A percentile compares a stretch with the other conserved stretches of the same genome.
These are phyloP conservation scores for Phortica okadai DNA, from an alignment of 2,888 invertebrate species.

Conservation along the genomic window DNA sequence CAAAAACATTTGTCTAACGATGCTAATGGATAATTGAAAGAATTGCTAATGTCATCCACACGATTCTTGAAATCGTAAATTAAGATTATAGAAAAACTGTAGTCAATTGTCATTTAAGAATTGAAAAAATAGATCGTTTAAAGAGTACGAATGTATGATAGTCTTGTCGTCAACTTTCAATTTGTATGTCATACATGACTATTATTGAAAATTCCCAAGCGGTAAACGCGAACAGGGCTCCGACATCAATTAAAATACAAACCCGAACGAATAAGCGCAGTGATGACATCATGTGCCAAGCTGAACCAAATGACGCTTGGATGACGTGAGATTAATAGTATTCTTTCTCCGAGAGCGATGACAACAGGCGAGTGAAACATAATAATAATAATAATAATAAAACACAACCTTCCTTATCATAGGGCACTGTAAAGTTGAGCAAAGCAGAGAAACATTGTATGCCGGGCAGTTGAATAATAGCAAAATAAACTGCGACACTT, in stretches of 20 bases:
- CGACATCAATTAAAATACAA: slow-evolving; percentile 25
- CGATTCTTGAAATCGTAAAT: no score
- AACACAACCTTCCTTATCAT: slow-evolving; percentile 1
- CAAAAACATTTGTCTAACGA: no score
- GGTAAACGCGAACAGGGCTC: not conserved
- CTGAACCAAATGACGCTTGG: slow-evolving; percentile 4
- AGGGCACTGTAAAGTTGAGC: not conserved
- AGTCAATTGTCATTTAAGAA: no score
- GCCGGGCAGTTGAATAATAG: not conserved
- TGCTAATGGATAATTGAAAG: no score
- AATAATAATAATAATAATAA: not conserved
- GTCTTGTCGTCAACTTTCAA: no score
- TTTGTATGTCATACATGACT: not conserved
- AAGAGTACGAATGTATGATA: no score
- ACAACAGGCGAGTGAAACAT: not conserved
- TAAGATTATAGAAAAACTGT: no score
- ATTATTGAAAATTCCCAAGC: not conserved
- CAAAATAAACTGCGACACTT: slow-evolving; percentile 5
- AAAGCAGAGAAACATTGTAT: not conserved
- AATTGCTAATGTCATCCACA: no score
- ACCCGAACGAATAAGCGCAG: not conserved
- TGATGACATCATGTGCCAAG: slow-evolving; percentile 25
- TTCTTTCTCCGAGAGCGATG: slow-evolving; percentile 3
- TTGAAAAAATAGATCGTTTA: no score
- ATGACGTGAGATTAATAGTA: slow-evolving; percentile 22